These are phyloP conservation scores for Petrocephalus schoutedeni DNA, from an alignment of 2,797 vertebrate genomes.

Conservation along the genomic window DNA sequence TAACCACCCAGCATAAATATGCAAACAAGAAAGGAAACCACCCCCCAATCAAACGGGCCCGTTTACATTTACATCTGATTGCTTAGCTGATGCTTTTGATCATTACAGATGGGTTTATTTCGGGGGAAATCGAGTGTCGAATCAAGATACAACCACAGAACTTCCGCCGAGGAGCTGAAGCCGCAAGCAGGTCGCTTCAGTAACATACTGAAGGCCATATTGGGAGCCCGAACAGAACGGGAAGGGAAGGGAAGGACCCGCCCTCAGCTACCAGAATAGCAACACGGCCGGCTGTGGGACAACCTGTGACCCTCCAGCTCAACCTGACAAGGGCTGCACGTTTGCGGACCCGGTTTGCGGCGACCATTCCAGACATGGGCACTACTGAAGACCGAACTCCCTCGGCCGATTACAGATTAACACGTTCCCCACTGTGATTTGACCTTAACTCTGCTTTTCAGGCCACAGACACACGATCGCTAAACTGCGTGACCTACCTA, in stretches of 20 bases:
- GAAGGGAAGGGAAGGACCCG: not conserved
- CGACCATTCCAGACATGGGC: not conserved
- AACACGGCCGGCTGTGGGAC: not conserved
- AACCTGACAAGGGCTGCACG: not conserved
- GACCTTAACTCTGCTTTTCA: not conserved
- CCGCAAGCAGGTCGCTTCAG: not conserved
- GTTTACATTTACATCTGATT: not conserved
- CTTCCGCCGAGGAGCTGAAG: not conserved
- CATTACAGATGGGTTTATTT: not conserved
- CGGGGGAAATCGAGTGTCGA: not conserved
- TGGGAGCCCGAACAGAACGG: not conserved
- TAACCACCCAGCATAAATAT: not conserved
- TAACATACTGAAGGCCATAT: not conserved
- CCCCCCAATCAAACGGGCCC: not conserved
- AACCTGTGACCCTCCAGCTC: not conserved
- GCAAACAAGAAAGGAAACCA: not conserved
- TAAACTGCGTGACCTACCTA: not conserved
- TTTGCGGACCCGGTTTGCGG: not conserved
- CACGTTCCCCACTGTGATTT: not conserved
- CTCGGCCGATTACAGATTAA: not conserved
- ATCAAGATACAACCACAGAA: not conserved
- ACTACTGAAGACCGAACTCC: not conserved
- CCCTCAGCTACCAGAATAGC: constrained; percentile 15
- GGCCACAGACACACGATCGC: too few species aligned
- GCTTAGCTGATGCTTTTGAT: not conserved